These are phyloP conservation scores for Cuniculus paca DNA, from an alignment of 2,797 vertebrate genomes.

Conservation along the genomic window DNA sequence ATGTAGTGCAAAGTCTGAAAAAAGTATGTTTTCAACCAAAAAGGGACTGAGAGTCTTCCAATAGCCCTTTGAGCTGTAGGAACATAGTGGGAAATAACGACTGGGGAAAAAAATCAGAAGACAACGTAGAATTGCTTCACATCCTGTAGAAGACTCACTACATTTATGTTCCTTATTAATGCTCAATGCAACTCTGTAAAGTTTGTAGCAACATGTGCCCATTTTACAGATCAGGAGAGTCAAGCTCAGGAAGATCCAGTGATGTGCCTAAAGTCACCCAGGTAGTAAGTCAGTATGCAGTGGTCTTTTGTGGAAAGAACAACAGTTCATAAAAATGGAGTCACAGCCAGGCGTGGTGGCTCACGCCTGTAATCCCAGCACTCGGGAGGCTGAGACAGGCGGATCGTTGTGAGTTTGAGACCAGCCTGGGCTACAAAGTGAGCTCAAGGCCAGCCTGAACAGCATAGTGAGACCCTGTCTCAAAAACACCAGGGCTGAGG, in stretches of 20 bases:
- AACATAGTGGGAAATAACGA: background rate
- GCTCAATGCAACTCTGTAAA: background rate
- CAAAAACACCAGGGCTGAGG: too few species aligned
- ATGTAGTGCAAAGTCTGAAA: background rate
- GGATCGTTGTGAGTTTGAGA: too few species aligned
- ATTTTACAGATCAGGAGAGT: background rate
- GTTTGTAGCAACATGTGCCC: background rate
- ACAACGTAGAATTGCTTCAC: background rate
- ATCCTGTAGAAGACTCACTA: background rate
- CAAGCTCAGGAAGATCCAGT: background rate
- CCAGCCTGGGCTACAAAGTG: too few species aligned
- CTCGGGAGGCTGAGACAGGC: too few species aligned
- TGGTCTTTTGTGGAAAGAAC: background rate
- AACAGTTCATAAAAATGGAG: background rate
- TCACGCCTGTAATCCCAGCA: too few species aligned
- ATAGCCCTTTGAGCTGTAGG: background rate
- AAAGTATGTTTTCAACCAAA: background rate
- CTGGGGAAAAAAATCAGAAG: background rate
- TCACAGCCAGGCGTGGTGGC: too few species aligned
- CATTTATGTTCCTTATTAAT: background rate
- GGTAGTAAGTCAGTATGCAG: background rate
- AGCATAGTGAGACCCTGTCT: too few species aligned
- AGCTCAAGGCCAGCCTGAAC: too few species aligned
- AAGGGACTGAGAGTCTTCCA: background rate
- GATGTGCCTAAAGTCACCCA: background rate